phyloP scores from a whole-genome alignment of 2,888 invertebrate genomes.

The Suillia variegata region DNA sequence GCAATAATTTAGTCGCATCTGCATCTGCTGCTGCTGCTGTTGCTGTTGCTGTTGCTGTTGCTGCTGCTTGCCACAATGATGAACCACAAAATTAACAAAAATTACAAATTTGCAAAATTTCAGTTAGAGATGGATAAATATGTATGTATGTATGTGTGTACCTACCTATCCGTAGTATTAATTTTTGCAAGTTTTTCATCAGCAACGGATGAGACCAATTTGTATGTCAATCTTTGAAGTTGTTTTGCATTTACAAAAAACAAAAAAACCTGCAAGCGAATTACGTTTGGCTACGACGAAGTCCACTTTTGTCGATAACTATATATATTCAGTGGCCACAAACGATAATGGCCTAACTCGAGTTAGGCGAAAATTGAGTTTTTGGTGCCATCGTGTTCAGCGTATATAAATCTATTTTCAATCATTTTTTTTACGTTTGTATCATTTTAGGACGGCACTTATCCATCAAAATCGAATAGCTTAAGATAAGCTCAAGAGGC shows the following conservation, averaged over 20 bases:
- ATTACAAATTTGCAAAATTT: not conserved
- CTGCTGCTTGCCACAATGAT: not conserved
- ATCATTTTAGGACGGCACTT: too few species aligned
- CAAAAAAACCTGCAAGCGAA: too few species aligned
- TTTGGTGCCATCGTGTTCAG: too few species aligned
- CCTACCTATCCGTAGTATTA: too few species aligned
- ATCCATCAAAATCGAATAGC: too few species aligned
- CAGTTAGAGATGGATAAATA: not conserved
- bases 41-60: not conserved
- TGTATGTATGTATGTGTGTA: not conserved
- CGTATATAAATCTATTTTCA: too few species aligned
- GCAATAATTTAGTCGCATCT: not conserved
- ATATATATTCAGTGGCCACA: too few species aligned
- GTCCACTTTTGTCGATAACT: not conserved
- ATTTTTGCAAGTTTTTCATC: not conserved
- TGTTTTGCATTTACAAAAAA: not conserved
- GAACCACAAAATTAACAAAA: not conserved
- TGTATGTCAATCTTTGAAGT: not conserved
- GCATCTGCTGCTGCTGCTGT: too few species aligned
- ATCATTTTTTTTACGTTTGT: too few species aligned
- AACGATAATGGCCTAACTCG: too few species aligned
- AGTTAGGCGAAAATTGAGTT: too few species aligned
- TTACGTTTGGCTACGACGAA: not conserved
- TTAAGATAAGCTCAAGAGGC: too few species aligned
- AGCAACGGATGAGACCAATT: constrained; percentile 8